Percentiles rank a stretch among this genome's conserved stretches.
phyloP scores from a whole-genome alignment of 2,113 vertebrate species.

The Setophaga kirtlandii region DNA sequence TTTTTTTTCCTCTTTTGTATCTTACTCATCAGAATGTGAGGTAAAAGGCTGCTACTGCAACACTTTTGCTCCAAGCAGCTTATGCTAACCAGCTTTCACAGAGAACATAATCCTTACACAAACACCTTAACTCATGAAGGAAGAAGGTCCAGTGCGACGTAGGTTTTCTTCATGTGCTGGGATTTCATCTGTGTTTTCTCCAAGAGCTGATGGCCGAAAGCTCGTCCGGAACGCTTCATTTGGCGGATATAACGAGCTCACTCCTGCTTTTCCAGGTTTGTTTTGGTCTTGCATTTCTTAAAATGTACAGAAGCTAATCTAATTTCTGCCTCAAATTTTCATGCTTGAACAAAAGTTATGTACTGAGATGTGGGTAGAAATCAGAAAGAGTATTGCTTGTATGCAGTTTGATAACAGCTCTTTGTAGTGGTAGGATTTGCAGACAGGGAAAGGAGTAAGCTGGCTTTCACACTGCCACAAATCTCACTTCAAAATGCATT shows the following conservation, averaged over 20 bases:
- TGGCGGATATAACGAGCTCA: slow-evolving; percentile 94
- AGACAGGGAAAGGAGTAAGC: neutral
- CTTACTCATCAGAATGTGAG: slow-evolving; percentile 74
- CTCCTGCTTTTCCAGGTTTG: slow-evolving; percentile 91
- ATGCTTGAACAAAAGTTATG: neutral
- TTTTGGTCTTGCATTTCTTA: slow-evolving; percentile 61
- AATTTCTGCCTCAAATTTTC: neutral
- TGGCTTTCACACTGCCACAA: neutral
- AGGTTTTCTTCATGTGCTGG: slow-evolving; percentile 92
- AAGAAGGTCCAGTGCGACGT: slow-evolving; percentile 85
- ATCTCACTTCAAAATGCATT: neutral
- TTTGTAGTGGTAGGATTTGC: neutral
- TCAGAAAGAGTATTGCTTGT: neutral
- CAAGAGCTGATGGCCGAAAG: slow-evolving; percentile 89
- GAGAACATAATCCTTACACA: slow-evolving; percentile 68
- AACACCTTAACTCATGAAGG: slow-evolving; percentile 86
- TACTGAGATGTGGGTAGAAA: neutral
- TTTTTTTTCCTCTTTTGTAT: slow-evolving; percentile 45
- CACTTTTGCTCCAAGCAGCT: slow-evolving; percentile 72
- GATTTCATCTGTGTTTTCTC: slow-evolving; percentile 81
- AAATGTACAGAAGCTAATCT: neutral
- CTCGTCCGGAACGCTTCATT: slow-evolving; percentile 98
- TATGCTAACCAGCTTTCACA: slow-evolving; percentile 74
- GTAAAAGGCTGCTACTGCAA: slow-evolving; percentile 74
- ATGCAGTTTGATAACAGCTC: neutral